Percentiles rank a stretch among this genome's conserved stretches.
Conservation (phyloP, 2,113 vertebrate genomes). For the Pedionomus torquatus region DNA sequence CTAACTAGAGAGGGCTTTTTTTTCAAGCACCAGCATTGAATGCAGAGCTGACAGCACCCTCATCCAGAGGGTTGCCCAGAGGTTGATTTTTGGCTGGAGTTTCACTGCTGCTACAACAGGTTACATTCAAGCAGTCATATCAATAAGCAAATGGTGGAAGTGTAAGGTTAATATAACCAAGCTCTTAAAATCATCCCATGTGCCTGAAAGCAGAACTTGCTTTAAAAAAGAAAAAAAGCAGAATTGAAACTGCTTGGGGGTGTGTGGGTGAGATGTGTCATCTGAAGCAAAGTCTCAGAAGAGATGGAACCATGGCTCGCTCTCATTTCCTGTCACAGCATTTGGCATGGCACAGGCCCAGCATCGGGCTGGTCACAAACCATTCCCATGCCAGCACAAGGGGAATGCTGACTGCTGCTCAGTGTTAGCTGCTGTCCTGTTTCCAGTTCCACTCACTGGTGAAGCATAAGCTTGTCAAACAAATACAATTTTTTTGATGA, state of each 20-base stretch:
- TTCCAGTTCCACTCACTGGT: not conserved
- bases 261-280: not conserved
- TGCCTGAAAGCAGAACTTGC: conserved; percentile 43
- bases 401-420: not conserved
- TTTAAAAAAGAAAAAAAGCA: not conserved
- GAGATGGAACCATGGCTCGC: not conserved
- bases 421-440: not conserved
- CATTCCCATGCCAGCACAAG: not conserved
- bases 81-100: not conserved
- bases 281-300: not conserved
- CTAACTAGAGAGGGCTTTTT: not conserved
- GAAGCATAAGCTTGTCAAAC: not conserved
- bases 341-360: not conserved
- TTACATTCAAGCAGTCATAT: not conserved
- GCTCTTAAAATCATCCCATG: not conserved
- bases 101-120: not conserved
- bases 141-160: not conserved
- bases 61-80: not conserved
- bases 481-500: not conserved
- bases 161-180: not conserved
- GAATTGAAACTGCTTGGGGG: not conserved
- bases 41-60: not conserved
- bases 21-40: not conserved
- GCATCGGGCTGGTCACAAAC: not conserved
- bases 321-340: accelerated